Conservation (phyloP, 64 coral and sea anemone species). For the Orbicella faveolata region DNA sequence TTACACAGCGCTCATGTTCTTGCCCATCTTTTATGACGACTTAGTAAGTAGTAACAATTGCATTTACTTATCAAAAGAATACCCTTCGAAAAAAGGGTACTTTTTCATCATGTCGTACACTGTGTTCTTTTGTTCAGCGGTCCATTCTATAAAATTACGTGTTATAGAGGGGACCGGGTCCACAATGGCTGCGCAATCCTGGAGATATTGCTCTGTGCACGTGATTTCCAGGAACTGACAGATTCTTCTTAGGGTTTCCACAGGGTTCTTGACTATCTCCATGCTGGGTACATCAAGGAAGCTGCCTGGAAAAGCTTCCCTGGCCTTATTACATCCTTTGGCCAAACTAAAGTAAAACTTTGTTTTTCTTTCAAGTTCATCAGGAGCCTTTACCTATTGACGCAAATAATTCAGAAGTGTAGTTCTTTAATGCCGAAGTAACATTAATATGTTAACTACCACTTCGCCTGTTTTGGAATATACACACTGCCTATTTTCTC, state of each 20-base stretch:
- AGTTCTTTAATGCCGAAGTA: too few relatives aligned
- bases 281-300: slow-evolving; percentile 6
- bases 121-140: neutral
- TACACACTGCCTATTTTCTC: too few relatives aligned
- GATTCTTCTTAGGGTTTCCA: neutral
- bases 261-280: neutral
- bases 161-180: slow-evolving; percentile 21
- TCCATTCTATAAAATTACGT: neutral
- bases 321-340: neutral
- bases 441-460: too few relatives aligned
- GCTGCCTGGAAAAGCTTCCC: neutral
- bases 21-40: too few relatives aligned
- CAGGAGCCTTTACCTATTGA: neutral
- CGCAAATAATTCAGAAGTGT: neutral
- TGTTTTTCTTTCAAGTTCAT: neutral
- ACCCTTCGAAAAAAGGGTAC: neutral
- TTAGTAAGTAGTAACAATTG: too few relatives aligned
- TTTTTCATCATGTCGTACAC: neutral
- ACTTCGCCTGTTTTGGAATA: too few relatives aligned
- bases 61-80: neutral
- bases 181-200: neutral
- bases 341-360: neutral
- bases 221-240: neutral
- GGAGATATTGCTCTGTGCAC: slow-evolving; percentile 9
- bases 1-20: too few relatives aligned